phyloP scores from a whole-genome alignment of 2,888 invertebrate species.

The Tipula helvola region DNA sequence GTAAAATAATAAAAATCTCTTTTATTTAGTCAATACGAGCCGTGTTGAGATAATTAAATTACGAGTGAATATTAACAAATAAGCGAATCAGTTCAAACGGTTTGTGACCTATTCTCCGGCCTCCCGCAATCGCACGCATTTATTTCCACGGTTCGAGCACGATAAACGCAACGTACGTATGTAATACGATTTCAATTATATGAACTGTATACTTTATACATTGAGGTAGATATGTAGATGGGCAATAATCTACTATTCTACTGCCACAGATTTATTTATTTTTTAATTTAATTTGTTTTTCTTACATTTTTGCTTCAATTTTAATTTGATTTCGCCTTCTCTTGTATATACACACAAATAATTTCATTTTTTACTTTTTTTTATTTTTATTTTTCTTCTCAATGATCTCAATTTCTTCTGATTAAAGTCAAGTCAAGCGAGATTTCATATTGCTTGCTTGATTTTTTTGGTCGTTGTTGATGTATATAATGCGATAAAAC shows the following conservation, averaged over 20 bases:
- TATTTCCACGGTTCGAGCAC: neutral
- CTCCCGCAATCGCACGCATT: neutral
- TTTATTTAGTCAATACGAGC: neutral
- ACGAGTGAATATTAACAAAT: neutral
- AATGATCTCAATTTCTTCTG: constrained; percentile 9
- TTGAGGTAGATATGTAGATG: neutral
- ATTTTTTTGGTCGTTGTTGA: neutral
- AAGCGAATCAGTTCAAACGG: neutral
- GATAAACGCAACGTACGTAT: neutral
- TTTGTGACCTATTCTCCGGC: neutral
- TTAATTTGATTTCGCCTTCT: neutral
- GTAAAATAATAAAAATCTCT: neutral
- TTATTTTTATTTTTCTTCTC: neutral
- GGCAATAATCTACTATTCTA: constrained; percentile 8
- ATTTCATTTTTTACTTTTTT: neutral
- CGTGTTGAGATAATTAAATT: neutral
- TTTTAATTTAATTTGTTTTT: neutral
- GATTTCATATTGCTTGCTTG: neutral
- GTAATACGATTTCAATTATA: neutral
- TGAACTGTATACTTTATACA: neutral
- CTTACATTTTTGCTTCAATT: neutral
- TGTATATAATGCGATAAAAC: neutral
- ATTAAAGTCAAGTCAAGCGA: constrained; percentile 7
- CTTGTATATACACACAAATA: neutral
- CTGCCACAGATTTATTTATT: constrained; percentile 1